These are phyloP conservation scores for Sarcophaga bullata DNA, from an alignment of 1,140 invertebrate species.

Conservation along the genomic window DNA sequence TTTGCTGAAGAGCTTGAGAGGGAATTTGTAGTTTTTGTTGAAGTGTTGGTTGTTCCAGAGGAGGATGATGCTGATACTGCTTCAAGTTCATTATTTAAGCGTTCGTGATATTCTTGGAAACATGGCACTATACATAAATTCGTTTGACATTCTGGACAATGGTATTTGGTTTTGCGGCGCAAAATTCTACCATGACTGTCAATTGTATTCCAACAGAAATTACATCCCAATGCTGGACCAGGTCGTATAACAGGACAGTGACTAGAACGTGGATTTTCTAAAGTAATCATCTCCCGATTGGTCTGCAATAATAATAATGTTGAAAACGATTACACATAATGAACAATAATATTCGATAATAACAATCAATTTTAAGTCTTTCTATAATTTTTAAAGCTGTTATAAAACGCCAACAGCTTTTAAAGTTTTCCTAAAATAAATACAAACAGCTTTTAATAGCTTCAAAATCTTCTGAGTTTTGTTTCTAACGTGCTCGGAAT, in stretches of 20 bases:
- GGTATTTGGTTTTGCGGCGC: constrained; percentile 86
- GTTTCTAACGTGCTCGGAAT: too few relatives aligned
- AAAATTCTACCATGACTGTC: constrained; percentile 82
- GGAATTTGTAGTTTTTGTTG: constrained; percentile 2
- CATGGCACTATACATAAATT: constrained; percentile 88
- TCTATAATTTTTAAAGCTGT: too few relatives aligned
- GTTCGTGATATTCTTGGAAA: constrained; percentile 83
- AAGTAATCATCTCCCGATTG: constrained; percentile 62
- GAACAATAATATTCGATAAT: too few relatives aligned
- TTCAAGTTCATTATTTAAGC: constrained; percentile 61
- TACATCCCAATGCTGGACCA: constrained; percentile 84
- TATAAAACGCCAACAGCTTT: too few relatives aligned
- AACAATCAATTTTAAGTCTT: too few relatives aligned
- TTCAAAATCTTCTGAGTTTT: too few relatives aligned
- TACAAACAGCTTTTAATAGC: too few relatives aligned
- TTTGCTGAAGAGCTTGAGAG: neutral
- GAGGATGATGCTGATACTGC: constrained; percentile 42
- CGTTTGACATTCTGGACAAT: constrained; percentile 86
- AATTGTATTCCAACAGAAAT: constrained; percentile 89
- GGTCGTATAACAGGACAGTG: constrained; percentile 83
- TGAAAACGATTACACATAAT: too few relatives aligned
- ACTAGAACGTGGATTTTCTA: constrained; percentile 67
- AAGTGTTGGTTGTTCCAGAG: constrained; percentile 37
- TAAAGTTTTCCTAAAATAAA: too few relatives aligned
- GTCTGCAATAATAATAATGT: constrained; percentile 49